Conservation (phyloP, 2,797 vertebrate genomes). For the Salmo trutta region DNA sequence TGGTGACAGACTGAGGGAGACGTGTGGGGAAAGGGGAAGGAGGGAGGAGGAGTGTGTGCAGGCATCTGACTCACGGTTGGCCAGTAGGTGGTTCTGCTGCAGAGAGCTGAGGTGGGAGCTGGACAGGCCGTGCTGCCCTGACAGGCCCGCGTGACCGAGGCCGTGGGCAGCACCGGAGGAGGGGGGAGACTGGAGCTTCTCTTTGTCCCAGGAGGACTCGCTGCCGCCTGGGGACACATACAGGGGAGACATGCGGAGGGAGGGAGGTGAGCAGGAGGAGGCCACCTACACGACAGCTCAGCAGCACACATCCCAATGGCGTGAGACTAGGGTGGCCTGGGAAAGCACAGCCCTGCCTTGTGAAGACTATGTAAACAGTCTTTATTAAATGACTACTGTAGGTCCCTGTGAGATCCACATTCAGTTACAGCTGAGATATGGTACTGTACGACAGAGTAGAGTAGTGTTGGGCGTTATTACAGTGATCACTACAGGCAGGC, state of each 20-base stretch:
- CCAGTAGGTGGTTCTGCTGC: slow-evolving; percentile 85
- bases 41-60: not conserved
- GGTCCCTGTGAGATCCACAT: not conserved
- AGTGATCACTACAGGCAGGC: not conserved
- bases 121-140: slow-evolving; percentile 74
- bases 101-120: slow-evolving; percentile 79
- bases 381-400: not conserved
- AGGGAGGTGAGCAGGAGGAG: not conserved
- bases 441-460: not conserved
- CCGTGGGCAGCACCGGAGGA: slow-evolving; percentile 64
- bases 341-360: too few species aligned
- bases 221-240: slow-evolving; percentile 77
- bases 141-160: slow-evolving; percentile 71
- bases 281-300: not conserved
- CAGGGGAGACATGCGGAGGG: slow-evolving; percentile 9
- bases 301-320: slow-evolving; percentile 1
- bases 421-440: not conserved
- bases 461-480: not conserved
- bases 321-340: not conserved
- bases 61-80: slow-evolving; percentile 81
- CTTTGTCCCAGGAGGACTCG: slow-evolving; percentile 89
- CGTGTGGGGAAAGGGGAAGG: not conserved
- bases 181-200: slow-evolving; percentile 83
- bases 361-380: too few species aligned
- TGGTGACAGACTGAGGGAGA: not conserved